Conservation (phyloP, 2,113 vertebrate genomes). For the Apeltes quadracus region DNA sequence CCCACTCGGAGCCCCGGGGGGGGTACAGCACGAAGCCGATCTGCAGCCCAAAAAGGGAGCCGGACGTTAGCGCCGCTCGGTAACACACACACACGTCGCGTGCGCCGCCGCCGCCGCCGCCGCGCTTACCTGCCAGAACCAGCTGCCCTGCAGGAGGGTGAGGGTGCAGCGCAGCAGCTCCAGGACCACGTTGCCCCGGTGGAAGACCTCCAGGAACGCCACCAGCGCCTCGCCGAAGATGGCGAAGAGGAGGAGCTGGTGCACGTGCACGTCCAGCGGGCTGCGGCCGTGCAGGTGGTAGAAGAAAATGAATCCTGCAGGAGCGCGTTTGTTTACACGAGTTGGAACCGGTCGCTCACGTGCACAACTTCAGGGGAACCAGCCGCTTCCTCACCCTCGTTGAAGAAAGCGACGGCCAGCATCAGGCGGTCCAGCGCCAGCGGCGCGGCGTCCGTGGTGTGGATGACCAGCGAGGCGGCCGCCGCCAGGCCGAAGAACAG, state of each 20-base stretch:
- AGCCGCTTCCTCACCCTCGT: no score
- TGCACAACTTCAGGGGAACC: no score
- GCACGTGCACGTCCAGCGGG: constrained; percentile 89
- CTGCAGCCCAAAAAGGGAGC: constrained; percentile 74
- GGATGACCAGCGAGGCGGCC: constrained; percentile 82
- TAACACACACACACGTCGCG: no score
- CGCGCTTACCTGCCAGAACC: constrained; percentile 93
- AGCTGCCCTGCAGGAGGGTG: constrained; percentile 89
- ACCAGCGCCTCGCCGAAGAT: constrained; percentile 81
- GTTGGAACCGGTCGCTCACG: no score
- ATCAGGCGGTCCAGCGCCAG: constrained; percentile 86
- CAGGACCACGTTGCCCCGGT: constrained; percentile 85
- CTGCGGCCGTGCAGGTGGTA: constrained; percentile 92
- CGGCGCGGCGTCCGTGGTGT: constrained; percentile 82
- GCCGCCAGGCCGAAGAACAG: constrained; percentile 90
- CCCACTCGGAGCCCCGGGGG: constrained; percentile 86
- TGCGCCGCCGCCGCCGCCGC: no score
- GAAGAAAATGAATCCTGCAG: constrained; percentile 90
- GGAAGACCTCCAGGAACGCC: constrained; percentile 88
- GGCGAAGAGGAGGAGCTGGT: constrained; percentile 86
- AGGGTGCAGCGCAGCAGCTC: constrained; percentile 88
- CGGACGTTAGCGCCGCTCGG: neutral
- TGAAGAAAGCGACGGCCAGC: constrained; percentile 89
- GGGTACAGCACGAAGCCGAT: constrained; percentile 93
- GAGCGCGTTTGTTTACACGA: neutral